Evolutionary conservation across 2,888 invertebrate genomes (phyloP).

Genomic region (Diaphora mendica): DNA sequence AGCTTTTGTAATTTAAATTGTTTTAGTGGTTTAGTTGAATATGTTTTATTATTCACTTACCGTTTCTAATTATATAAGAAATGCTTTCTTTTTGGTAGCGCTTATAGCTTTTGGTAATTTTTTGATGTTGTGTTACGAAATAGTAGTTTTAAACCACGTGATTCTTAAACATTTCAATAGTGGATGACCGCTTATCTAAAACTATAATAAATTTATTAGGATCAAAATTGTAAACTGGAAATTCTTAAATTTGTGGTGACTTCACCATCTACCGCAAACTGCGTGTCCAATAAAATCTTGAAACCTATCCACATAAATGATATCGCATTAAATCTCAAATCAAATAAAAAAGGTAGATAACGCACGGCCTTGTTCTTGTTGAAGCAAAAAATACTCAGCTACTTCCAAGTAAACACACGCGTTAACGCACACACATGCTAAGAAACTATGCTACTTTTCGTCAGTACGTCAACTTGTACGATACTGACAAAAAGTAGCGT

Average conservation of each 20-base stretch:
- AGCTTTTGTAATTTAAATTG: not conserved
- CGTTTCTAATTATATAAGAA: not conserved
- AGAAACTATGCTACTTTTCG: too few species aligned
- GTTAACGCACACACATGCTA: too few species aligned
- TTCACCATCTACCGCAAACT: too few species aligned
- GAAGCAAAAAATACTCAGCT: too few species aligned
- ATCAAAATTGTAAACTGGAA: not conserved
- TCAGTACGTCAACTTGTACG: too few species aligned
- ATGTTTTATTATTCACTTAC: slow-evolving; percentile 1
- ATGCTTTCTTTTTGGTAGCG: not conserved
- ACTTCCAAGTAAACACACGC: too few species aligned
- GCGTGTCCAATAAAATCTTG: not conserved
- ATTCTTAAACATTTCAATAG: not conserved
- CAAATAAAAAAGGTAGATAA: too few species aligned
- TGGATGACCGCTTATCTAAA: not conserved
- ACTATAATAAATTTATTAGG: not conserved
- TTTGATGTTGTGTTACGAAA: slow-evolving; percentile 1
- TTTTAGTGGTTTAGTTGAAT: slow-evolving; percentile 11
- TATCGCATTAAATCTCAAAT: not conserved
- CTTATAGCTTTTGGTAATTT: not conserved
- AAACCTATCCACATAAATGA: not conserved
- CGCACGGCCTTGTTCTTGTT: too few species aligned
- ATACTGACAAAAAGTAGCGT: too few species aligned
- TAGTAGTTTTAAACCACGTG: not conserved
- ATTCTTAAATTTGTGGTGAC: not conserved